phyloP scores from a whole-genome alignment of 2,113 vertebrate species.

The Siniperca knerii region DNA sequence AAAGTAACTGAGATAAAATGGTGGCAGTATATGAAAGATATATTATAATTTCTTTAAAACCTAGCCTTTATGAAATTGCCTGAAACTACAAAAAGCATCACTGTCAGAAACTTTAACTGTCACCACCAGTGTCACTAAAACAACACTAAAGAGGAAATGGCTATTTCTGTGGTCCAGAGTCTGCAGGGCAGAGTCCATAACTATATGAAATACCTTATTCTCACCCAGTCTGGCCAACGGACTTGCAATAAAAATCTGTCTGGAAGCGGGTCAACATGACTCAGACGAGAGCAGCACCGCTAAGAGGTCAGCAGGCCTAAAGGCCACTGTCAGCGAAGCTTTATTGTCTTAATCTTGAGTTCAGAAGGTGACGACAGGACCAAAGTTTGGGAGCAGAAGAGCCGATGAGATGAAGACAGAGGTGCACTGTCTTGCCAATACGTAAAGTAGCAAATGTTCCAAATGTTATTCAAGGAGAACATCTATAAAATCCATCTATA shows the following conservation, averaged over 20 bases:
- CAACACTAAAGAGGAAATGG: constrained; percentile 5
- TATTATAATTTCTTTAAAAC: not conserved
- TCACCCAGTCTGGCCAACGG: constrained; percentile 28
- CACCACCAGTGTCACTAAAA: constrained; percentile 13
- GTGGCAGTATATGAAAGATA: not conserved
- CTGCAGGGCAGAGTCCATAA: constrained; percentile 16
- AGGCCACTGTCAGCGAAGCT: constrained; percentile 28
- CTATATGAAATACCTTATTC: constrained; percentile 57
- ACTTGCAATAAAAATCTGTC: constrained; percentile 74
- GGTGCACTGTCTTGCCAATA: constrained; percentile 12
- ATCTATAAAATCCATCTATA: not conserved
- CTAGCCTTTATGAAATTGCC: not conserved
- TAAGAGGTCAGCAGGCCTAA: constrained; percentile 31
- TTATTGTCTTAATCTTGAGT: constrained; percentile 62
- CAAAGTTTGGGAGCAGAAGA: not conserved
- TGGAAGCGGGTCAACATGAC: constrained; percentile 56
- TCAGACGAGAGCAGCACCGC: constrained; percentile 12
- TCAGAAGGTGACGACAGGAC: constrained; percentile 21
- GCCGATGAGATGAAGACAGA: not conserved
- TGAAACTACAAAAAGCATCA: not conserved
- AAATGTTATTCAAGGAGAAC: constrained; percentile 17
- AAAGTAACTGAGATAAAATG: not conserved
- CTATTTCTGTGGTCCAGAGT: constrained; percentile 24
- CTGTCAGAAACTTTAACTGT: constrained; percentile 29
- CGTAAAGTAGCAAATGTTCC: not conserved